Conservation (phyloP, 2,113 vertebrate species). For the Oenanthe oenanthe region DNA sequence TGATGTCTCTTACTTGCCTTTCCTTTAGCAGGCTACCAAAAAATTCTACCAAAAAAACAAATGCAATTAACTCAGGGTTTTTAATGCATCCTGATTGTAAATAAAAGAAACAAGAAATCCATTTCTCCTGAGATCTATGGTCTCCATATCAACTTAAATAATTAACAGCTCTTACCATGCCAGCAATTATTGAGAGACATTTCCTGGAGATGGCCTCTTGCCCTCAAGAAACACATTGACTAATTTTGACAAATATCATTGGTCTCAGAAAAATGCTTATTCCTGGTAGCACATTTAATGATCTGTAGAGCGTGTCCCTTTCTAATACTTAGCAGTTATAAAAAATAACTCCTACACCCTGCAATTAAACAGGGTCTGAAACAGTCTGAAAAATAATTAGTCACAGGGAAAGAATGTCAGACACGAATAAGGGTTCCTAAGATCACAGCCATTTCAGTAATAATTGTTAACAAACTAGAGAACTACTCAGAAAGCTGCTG, state of each 20-base stretch:
- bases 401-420: conserved; percentile 60
- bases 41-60: conserved; percentile 9
- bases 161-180: conserved; percentile 76
- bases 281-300: conserved; percentile 68
- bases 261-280: conserved; percentile 54
- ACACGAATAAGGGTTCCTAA: conserved; percentile 19
- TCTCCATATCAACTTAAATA: conserved; percentile 69
- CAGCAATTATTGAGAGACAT: conserved; percentile 54
- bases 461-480: conserved; percentile 48
- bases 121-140: conserved; percentile 49
- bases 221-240: conserved; percentile 48
- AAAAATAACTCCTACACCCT: conserved; percentile 68
- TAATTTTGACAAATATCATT: conserved; percentile 68
- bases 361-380: conserved; percentile 60
- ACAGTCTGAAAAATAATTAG: conserved; percentile 72
- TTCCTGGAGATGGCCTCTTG: conserved; percentile 59
- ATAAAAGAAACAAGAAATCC: conserved; percentile 14
- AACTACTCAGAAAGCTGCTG: conserved; percentile 28
- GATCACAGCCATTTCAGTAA: conserved; percentile 63
- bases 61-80: conserved; percentile 52
- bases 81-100: conserved; percentile 68
- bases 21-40: conserved; percentile 14
- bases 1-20: conserved; percentile 7
- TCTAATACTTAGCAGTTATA: conserved; percentile 50
- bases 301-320: conserved; percentile 65